Percentiles rank a stretch among this genome's conserved stretches.
phyloP scores from a whole-genome alignment of 2,888 invertebrate genomes.

The Aporophyla lueneburgensis region DNA sequence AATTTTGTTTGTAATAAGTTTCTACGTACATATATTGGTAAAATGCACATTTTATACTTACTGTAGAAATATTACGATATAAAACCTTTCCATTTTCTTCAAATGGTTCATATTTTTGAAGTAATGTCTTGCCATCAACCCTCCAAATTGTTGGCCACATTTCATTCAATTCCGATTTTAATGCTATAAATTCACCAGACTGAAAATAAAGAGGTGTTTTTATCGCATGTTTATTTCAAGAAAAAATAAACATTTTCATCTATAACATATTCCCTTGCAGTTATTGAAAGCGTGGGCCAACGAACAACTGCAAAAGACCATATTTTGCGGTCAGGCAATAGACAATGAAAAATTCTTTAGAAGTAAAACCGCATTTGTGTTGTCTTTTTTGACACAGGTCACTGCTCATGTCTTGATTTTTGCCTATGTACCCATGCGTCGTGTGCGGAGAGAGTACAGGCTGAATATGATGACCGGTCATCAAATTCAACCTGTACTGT shows the following conservation, averaged over 20 bases:
- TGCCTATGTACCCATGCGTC: not conserved
- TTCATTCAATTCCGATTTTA: slow-evolving; percentile 95
- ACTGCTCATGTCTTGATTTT: not conserved
- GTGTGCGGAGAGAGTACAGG: not conserved
- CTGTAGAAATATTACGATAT: slow-evolving; percentile 96
- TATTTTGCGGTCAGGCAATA: not conserved
- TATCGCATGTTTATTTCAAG: not conserved
- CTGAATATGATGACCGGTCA: no score
- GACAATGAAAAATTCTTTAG: not conserved
- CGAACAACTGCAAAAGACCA: not conserved
- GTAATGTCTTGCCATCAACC: slow-evolving; percentile 95
- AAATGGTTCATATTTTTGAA: slow-evolving; percentile 96
- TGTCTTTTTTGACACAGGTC: not conserved
- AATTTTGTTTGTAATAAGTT: not conserved
- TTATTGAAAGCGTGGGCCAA: no score
- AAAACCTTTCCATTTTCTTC: slow-evolving; percentile 95
- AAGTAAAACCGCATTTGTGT: not conserved
- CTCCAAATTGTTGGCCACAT: slow-evolving; percentile 97
- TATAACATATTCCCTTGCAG: not conserved
- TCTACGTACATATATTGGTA: not conserved
- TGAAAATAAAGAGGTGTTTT: slow-evolving; percentile 84
- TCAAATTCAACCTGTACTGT: no score
- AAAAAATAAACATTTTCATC: not conserved
- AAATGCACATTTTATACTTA: slow-evolving; percentile 83
- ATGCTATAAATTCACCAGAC: slow-evolving; percentile 97